Conservation (phyloP, 2,888 invertebrate species). For the Tenthredo distinguenda region DNA sequence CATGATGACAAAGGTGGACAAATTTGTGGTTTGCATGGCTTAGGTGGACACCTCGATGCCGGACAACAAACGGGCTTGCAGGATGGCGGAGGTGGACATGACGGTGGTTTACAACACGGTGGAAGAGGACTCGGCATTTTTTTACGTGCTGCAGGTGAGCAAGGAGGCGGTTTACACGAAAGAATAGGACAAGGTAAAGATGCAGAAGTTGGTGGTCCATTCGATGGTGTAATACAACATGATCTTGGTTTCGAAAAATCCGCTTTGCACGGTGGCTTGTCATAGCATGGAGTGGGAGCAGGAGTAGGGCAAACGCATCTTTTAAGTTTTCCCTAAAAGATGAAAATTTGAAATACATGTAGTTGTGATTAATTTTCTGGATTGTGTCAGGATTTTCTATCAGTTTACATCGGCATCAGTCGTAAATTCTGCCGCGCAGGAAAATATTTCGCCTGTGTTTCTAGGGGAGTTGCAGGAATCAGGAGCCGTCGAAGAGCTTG, state of each 20-base stretch:
- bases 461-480: background rate
- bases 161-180: background rate
- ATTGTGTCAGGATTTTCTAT: background rate
- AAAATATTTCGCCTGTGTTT: background rate
- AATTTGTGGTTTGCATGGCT: conserved; percentile 11
- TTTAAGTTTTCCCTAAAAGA: conserved; percentile 45
- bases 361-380: background rate
- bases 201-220: conserved; percentile 24
- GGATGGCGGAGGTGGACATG: conserved; percentile 32
- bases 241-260: conserved; percentile 7
- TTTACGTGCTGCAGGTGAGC: background rate
- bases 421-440: background rate
- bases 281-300: conserved; percentile 49
- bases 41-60: background rate
- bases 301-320: conserved; percentile 45
- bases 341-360: background rate
- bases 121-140: conserved; percentile 19
- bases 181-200: conserved; percentile 19
- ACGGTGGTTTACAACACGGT: conserved; percentile 42
- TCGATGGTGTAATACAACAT: conserved; percentile 25
- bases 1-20: background rate
- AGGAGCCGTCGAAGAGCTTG: conserved; percentile 29
- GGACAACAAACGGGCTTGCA: conserved; percentile 13
- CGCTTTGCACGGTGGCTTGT: conserved; percentile 44
- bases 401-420: conserved; percentile 33